These are phyloP conservation scores for Ceryle rudis DNA, from an alignment of 2,797 vertebrate genomes.

Conservation along the genomic window DNA sequence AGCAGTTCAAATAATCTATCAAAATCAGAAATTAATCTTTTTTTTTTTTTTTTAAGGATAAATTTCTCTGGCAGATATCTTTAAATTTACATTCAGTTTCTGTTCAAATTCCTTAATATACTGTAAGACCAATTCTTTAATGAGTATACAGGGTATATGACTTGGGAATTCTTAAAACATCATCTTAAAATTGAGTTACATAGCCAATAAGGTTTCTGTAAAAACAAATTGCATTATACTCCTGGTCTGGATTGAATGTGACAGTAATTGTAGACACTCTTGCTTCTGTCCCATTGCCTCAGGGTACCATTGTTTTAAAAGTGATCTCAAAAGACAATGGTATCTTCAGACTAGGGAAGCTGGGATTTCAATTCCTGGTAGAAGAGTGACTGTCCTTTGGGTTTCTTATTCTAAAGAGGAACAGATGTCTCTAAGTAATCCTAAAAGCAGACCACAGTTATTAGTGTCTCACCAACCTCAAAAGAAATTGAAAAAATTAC, in stretches of 20 bases:
- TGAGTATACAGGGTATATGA: neutral
- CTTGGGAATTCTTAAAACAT: conserved; percentile 43
- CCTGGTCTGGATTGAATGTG: neutral
- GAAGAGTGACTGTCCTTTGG: conserved; percentile 13
- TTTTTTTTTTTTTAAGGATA: neutral
- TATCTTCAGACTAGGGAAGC: conserved; percentile 10
- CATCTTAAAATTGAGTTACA: conserved; percentile 15
- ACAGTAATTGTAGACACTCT: neutral
- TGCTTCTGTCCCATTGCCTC: conserved; percentile 35
- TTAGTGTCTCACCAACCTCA: conserved; percentile 18
- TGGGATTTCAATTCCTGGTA: conserved; percentile 34
- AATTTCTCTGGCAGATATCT: neutral
- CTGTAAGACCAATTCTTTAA: neutral
- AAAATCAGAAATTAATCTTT: neutral
- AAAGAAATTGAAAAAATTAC: conserved; percentile 29
- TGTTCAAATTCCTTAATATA: neutral
- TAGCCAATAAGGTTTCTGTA: neutral
- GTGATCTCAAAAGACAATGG: conserved; percentile 15
- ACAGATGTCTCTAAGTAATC: neutral
- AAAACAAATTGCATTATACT: neutral
- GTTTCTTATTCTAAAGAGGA: neutral
- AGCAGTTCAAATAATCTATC: neutral
- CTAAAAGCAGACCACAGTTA: conserved; percentile 29
- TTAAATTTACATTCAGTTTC: neutral
- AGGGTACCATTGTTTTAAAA: conserved; percentile 53